Evolutionary conservation across 1,140 invertebrate species (phyloP).

Genomic region (Drosophila quadrilineata): DNA sequence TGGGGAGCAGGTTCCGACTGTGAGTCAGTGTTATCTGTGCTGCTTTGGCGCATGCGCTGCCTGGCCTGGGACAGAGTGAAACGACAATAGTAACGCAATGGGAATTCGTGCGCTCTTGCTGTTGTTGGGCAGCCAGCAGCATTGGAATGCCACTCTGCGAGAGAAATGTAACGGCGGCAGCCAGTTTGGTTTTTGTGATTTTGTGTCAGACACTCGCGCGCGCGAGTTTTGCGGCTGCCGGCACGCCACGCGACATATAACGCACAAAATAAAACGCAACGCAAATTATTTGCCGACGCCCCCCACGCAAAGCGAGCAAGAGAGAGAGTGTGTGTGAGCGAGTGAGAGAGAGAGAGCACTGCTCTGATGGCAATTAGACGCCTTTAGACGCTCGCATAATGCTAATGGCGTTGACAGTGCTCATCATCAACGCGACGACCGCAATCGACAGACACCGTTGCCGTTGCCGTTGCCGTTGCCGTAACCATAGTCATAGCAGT

Average conservation of each 20-base stretch:
- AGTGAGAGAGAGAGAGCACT: neutral
- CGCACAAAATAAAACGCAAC: constrained; percentile 28
- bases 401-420: constrained; percentile 80
- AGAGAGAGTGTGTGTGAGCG: constrained; percentile 1
- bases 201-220: constrained; percentile 59
- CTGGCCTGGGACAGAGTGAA: constrained; percentile 31
- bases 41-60: constrained; percentile 67
- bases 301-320: constrained; percentile 26
- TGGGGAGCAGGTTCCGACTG: constrained; percentile 63
- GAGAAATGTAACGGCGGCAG: constrained; percentile 52
- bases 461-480: constrained; percentile 20
- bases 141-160: constrained; percentile 47
- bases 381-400: constrained; percentile 72
- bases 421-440: constrained; percentile 65
- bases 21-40: constrained; percentile 36
- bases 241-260: constrained; percentile 35
- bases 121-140: too few species aligned
- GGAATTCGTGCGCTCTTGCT: too few species aligned
- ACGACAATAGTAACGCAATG: constrained; percentile 22
- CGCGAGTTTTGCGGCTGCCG: constrained; percentile 39
- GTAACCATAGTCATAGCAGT: neutral
- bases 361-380: constrained; percentile 66
- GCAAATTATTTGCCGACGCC: constrained; percentile 53
- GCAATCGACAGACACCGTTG: constrained; percentile 43
- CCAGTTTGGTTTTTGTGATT: constrained; percentile 45